These are phyloP conservation scores for Drosophila trapezifrons DNA, from an alignment of 1,140 invertebrate species.

Conservation along the genomic window DNA sequence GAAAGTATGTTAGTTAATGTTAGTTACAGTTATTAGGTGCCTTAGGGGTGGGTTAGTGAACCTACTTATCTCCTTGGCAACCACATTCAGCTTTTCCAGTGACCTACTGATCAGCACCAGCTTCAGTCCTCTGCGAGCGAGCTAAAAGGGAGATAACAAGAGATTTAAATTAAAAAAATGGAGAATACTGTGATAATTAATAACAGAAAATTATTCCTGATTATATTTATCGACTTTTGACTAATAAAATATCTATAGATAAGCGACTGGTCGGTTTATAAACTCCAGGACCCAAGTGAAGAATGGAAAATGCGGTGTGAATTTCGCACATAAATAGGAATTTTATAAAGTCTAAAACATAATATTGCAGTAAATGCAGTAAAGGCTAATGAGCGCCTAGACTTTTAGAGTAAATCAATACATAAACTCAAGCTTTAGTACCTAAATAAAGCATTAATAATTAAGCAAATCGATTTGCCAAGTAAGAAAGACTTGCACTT, in stretches of 20 bases:
- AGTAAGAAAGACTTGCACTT: too few species aligned
- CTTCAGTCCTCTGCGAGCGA: constrained; percentile 93
- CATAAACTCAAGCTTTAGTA: too few species aligned
- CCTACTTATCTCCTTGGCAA: constrained; percentile 90
- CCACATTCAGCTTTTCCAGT: constrained; percentile 90
- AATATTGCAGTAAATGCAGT: too few species aligned
- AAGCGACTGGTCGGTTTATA: too few species aligned
- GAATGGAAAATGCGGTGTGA: background rate
- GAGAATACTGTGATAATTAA: too few species aligned
- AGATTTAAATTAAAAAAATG: too few species aligned
- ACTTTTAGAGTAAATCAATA: background rate
- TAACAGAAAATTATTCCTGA: background rate
- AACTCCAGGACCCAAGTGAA: background rate
- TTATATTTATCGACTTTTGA: constrained; percentile 5
- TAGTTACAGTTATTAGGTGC: background rate
- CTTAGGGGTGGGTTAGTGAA: background rate
- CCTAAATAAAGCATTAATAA: background rate
- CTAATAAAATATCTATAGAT: background rate
- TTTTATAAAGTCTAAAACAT: too few species aligned
- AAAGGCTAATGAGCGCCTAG: background rate
- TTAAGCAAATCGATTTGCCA: background rate
- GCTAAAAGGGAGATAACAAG: constrained; percentile 81
- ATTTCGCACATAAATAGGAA: background rate
- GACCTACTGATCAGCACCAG: constrained; percentile 95
- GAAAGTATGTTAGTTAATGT: constrained; percentile 62